Evolutionary conservation across 2,797 vertebrate species (phyloP).

Genomic region (Lerista edwardsae): DNA sequence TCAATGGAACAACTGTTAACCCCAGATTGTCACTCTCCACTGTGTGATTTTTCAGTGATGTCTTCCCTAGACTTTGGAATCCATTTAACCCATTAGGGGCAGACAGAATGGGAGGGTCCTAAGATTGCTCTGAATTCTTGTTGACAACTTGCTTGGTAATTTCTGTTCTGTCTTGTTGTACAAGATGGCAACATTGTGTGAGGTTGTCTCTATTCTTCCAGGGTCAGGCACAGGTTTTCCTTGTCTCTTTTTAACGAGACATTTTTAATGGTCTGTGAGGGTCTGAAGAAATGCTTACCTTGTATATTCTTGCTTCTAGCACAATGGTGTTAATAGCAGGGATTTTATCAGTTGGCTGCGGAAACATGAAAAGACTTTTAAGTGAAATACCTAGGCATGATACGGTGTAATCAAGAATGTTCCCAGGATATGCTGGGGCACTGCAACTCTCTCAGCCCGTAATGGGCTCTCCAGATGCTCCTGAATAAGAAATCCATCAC

Average conservation of each 20-base stretch:
- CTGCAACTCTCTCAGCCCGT: too few species aligned
- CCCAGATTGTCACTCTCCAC: not conserved
- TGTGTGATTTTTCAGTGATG: not conserved
- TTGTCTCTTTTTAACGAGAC: constrained; percentile 5
- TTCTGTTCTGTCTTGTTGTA: not conserved
- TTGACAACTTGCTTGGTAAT: not conserved
- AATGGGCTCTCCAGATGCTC: not conserved
- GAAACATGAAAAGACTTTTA: constrained; percentile 50
- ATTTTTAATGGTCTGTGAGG: constrained; percentile 1
- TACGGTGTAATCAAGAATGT: constrained; percentile 16
- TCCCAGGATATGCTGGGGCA: not conserved
- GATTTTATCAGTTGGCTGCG: constrained; percentile 26
- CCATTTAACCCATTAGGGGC: not conserved
- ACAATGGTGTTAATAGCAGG: constrained; percentile 40
- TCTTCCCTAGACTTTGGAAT: not conserved
- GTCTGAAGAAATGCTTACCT: not conserved
- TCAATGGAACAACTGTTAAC: not conserved
- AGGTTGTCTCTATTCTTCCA: not conserved
- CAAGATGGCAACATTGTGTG: not conserved
- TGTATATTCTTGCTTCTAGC: not conserved
- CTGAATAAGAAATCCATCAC: not conserved
- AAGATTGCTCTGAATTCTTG: not conserved
- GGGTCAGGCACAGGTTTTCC: not conserved
- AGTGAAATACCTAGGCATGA: constrained; percentile 35
- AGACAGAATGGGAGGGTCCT: not conserved